Conservation (phyloP, 2,888 invertebrate genomes). For the Hypena proboscidalis region DNA sequence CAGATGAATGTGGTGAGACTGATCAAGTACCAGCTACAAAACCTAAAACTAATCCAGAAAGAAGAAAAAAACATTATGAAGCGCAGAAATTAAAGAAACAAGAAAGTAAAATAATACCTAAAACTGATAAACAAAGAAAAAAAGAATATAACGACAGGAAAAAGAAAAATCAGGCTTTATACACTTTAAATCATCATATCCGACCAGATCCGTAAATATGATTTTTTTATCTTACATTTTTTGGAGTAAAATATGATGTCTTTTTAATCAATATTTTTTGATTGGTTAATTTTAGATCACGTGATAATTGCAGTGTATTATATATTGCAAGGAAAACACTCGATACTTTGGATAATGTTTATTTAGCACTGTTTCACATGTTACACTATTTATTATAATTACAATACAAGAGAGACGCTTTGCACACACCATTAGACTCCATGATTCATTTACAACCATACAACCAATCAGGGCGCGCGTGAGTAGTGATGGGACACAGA, state of each 20-base stretch:
- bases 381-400: no score
- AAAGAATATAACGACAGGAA: constrained; percentile 36
- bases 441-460: no score
- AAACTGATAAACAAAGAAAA: constrained; percentile 35
- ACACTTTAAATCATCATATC: constrained; percentile 27
- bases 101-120: constrained; percentile 36
- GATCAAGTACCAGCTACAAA: constrained; percentile 39
- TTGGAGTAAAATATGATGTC: constrained; percentile 34
- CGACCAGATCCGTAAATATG: no score
- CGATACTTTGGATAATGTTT: no score
- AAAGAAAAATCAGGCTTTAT: constrained; percentile 31
- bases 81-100: constrained; percentile 42
- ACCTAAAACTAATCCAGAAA: constrained; percentile 44
- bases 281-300: constrained; percentile 29
- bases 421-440: no score
- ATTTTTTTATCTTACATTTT: constrained; percentile 31
- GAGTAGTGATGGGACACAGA: no score
- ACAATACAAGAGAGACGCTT: no score
- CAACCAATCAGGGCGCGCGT: no score
- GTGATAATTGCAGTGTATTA: constrained; percentile 23
- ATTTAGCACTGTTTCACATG: no score
- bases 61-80: constrained; percentile 42
- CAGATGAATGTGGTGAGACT: constrained; percentile 41
- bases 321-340: no score
- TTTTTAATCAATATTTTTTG: constrained; percentile 35